These are phyloP conservation scores for Zoanthus sociatus DNA, from an alignment of 92 coral and sea anemone genomes.

Conservation along the genomic window DNA sequence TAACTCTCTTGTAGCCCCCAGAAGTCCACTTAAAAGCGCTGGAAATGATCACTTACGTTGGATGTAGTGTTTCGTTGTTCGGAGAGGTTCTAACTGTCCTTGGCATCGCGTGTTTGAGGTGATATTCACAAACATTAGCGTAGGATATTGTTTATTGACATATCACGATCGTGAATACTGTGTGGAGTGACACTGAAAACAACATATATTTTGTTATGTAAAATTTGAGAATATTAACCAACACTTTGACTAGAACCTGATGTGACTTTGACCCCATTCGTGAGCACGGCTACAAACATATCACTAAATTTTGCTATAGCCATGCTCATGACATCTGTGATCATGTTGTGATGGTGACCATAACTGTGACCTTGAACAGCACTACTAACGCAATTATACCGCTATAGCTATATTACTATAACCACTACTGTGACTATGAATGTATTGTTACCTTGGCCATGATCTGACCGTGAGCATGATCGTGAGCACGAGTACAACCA, in stretches of 20 bases:
- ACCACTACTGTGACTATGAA: not conserved
- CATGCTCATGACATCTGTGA: not conserved
- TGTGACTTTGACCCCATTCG: not conserved
- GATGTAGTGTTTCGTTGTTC: constrained; percentile 79
- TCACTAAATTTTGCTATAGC: not conserved
- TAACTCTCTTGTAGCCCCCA: constrained; percentile 30
- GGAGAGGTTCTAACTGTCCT: constrained; percentile 85
- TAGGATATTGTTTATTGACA: not conserved
- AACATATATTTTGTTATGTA: not conserved
- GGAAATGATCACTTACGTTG: constrained; percentile 86
- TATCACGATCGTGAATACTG: not conserved
- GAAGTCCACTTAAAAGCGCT: constrained; percentile 75
- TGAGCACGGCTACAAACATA: not conserved
- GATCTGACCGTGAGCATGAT: no score
- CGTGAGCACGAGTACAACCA: not conserved
- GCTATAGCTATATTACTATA: not conserved
- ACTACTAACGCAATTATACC: not conserved
- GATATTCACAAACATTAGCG: not conserved
- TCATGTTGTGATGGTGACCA: not conserved
- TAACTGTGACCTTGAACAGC: not conserved
- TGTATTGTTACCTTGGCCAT: not conserved
- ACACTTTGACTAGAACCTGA: not conserved
- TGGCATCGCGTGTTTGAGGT: constrained; percentile 78
- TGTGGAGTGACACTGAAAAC: not conserved
- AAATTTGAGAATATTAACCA: not conserved